Conservation (phyloP, 2,797 vertebrate species). For the Crocidura indochinensis region DNA sequence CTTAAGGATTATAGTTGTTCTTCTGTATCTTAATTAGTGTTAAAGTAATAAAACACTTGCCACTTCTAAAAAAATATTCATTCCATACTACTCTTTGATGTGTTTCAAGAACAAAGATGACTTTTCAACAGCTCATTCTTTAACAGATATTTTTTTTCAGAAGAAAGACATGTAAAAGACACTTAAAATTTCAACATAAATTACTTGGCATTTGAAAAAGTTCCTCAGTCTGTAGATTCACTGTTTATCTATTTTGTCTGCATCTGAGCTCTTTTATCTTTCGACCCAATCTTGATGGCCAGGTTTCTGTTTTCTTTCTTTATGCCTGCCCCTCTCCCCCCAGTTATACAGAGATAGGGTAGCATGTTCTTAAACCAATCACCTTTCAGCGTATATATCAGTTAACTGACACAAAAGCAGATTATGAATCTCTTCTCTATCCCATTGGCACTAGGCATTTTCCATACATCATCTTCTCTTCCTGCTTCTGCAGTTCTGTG, state of each 20-base stretch:
- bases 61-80: neutral
- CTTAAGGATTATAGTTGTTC: neutral
- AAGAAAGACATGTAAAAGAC: conserved; percentile 1
- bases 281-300: neutral
- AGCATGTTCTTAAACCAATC: neutral
- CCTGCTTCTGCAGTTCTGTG: neutral
- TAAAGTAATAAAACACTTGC: conserved; percentile 48
- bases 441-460: neutral
- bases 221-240: neutral
- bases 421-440: conserved; percentile 1
- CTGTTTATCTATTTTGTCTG: neutral
- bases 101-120: conserved; percentile 41
- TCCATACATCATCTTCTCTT: neutral
- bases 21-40: conserved; percentile 46
- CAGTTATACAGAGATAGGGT: neutral
- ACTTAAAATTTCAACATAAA: conserved; percentile 52
- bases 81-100: conserved; percentile 43
- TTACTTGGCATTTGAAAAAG: neutral
- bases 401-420: neutral
- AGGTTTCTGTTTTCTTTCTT: conserved; percentile 48
- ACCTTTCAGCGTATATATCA: neutral
- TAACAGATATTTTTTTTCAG: conserved; percentile 28
- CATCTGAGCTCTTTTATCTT: neutral
- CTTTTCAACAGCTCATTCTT: conserved; percentile 48
- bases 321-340: neutral